Conservation (phyloP, 37 sponge, comb jelly and placozoan genomes). For the Agelas oroides region DNA sequence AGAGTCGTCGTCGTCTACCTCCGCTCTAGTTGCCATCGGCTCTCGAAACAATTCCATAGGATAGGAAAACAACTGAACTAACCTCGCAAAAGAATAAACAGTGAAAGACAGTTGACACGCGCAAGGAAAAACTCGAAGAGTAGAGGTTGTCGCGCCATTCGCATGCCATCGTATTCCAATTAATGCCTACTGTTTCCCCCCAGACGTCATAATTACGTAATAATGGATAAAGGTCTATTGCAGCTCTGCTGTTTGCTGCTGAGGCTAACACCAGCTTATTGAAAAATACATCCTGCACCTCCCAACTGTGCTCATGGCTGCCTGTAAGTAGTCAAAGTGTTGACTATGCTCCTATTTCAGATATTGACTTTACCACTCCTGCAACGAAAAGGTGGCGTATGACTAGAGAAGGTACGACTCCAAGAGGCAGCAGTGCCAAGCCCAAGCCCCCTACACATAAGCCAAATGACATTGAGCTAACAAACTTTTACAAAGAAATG, state of each 20-base stretch:
- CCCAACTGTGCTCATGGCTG: conserved; percentile 60
- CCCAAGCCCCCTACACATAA: not conserved
- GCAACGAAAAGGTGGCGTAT: conserved; percentile 21
- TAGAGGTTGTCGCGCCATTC: too few relatives aligned
- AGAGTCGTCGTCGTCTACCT: too few relatives aligned
- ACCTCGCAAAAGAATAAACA: too few relatives aligned
- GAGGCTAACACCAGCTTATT: conserved; percentile 41
- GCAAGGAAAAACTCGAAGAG: too few relatives aligned
- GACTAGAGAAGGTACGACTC: not conserved
- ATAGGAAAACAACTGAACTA: too few relatives aligned
- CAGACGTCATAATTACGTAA: too few relatives aligned
- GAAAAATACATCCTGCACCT: conserved; percentile 39
- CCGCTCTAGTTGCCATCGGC: too few relatives aligned
- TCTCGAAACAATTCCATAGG: too few relatives aligned
- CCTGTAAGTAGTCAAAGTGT: conserved; percentile 48
- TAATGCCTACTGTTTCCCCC: too few relatives aligned
- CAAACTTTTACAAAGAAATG: conserved; percentile 14
- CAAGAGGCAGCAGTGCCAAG: not conserved
- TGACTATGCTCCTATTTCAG: conserved; percentile 19
- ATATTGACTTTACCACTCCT: conserved; percentile 65
- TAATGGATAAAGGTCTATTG: too few relatives aligned
- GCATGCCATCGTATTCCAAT: too few relatives aligned
- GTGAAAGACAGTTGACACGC: too few relatives aligned
- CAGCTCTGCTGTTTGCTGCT: conserved; percentile 56
- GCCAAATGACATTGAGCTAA: conserved; percentile 40